Evolutionary conservation across 1,140 invertebrate species (phyloP).

Genomic region (Panagrolaimus sp.): DNA sequence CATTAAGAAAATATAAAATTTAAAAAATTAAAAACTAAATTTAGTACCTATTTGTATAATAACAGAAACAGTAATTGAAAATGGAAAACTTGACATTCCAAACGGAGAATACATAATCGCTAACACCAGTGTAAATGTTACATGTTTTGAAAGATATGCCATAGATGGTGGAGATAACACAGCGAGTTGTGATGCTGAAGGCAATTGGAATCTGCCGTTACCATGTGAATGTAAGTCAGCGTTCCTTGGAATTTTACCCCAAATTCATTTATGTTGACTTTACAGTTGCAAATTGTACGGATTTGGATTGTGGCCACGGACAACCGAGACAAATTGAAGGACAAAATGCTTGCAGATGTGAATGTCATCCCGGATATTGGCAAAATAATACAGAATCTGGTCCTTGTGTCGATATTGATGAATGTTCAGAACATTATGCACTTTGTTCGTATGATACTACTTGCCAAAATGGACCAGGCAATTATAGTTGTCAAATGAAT

Average conservation of each 20-base stretch:
- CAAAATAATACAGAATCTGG: not conserved
- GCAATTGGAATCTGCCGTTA: not conserved
- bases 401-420: not conserved
- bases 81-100: not conserved
- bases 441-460: not conserved
- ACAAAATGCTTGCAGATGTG: not conserved
- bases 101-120: constrained; percentile 11
- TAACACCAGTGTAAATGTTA: not conserved
- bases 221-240: not conserved
- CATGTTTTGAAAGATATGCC: not conserved
- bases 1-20: not conserved
- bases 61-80: not conserved
- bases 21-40: not conserved
- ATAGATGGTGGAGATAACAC: no score
- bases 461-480: not conserved
- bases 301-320: no score
- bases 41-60: constrained; percentile 5
- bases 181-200: not conserved
- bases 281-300: no score
- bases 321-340: not conserved
- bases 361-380: not conserved
- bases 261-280: no score
- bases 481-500: not conserved
- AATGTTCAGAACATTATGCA: not conserved
- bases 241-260: no score